Percentiles rank a stretch among this genome's conserved stretches.
Conservation (phyloP, 2,888 invertebrate genomes). For the Idaea straminata region DNA sequence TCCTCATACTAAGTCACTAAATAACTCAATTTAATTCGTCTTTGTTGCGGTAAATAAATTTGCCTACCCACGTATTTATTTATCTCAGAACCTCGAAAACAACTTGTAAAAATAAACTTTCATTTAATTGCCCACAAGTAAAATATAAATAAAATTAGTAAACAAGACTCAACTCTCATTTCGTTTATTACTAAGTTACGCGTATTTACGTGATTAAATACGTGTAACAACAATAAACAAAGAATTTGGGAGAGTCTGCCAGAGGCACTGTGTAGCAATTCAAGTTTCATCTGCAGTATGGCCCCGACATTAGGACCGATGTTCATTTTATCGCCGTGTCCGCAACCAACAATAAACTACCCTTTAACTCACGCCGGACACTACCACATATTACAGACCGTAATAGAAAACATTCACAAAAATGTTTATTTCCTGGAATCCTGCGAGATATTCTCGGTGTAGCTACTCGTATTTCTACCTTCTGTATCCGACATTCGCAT, state of each 20-base stretch:
- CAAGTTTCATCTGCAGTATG: conserved; percentile 32
- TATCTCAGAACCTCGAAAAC: not conserved
- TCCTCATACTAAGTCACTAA: not conserved
- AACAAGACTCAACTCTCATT: not conserved
- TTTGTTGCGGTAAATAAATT: not conserved
- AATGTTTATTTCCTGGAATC: not conserved
- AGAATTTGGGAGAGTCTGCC: conserved; percentile 13
- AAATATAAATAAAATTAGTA: not conserved
- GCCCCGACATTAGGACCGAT: conserved; percentile 44
- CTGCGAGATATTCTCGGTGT: conserved; percentile 6
- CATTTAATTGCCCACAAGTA: not conserved
- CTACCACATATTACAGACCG: conserved; percentile 30
- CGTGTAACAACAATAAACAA: conserved; percentile 17
- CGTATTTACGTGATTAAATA: conserved; percentile 19
- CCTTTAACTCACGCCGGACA: conserved; percentile 41
- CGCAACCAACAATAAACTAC: conserved; percentile 41
- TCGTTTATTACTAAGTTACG: conserved; percentile 2
- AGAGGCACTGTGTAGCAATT: conserved; percentile 22
- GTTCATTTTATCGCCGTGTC: conserved; percentile 55
- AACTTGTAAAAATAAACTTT: not conserved
- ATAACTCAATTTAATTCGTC: not conserved
- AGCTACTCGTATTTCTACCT: not conserved
- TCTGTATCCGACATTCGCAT: not conserved
- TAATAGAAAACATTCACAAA: conserved; percentile 30
- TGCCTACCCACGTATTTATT: not conserved